Percentiles rank a stretch among this genome's conserved stretches.
phyloP scores from a whole-genome alignment of 1,140 invertebrate species.

The Chionoecetes opilio region DNA sequence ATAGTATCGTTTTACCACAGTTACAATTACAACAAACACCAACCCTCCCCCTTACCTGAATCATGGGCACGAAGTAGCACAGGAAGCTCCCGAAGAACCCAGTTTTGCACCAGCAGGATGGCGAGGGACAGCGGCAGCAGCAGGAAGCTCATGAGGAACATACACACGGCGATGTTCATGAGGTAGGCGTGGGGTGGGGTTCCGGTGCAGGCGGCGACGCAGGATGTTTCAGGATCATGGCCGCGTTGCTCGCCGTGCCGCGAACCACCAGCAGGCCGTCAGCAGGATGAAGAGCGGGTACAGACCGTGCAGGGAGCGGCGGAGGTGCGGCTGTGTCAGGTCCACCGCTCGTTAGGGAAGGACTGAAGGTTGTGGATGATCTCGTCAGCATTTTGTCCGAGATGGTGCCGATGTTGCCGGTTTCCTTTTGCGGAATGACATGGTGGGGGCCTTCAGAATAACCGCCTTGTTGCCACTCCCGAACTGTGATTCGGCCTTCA shows the following conservation, averaged over 20 bases:
- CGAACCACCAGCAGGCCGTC: slow-evolving; percentile 55
- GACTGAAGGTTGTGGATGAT: no score
- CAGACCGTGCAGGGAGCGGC: no score
- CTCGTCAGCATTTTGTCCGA: no score
- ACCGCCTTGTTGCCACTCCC: background rate
- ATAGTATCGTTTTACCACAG: background rate
- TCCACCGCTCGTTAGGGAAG: no score
- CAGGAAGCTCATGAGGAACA: slow-evolving; percentile 60
- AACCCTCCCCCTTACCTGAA: slow-evolving; percentile 60
- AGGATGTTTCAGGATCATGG: slow-evolving; percentile 71
- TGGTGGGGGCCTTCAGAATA: no score
- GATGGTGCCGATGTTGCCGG: no score
- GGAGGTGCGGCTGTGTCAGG: no score
- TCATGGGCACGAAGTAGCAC: slow-evolving; percentile 73
- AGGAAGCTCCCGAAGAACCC: slow-evolving; percentile 73
- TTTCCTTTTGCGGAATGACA: no score
- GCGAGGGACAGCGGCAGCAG: slow-evolving; percentile 70
- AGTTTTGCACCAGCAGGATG: slow-evolving; percentile 71
- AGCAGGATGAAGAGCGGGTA: slow-evolving; percentile 66
- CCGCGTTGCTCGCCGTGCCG: slow-evolving; percentile 52
- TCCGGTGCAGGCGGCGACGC: slow-evolving; percentile 66
- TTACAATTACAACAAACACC: background rate
- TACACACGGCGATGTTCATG: slow-evolving; percentile 67
- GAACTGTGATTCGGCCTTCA: no score
- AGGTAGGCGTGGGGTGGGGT: slow-evolving; percentile 64